These are phyloP conservation scores for Barypeithes pellucidus DNA, from an alignment of 2,888 invertebrate genomes.

Conservation along the genomic window DNA sequence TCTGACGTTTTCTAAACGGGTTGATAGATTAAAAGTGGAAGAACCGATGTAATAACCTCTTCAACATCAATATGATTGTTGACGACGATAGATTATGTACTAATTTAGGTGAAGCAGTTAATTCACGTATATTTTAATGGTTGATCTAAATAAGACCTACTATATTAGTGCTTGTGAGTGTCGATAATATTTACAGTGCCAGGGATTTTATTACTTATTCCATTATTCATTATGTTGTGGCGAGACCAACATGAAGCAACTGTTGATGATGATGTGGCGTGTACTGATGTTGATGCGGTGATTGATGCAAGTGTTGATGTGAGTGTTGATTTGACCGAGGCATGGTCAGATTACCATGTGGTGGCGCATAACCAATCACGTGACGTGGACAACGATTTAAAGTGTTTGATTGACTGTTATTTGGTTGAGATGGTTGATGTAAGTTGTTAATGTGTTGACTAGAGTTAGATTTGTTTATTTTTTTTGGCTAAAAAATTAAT, in stretches of 20 bases:
- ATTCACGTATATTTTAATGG: no score
- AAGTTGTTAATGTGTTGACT: constrained; percentile 47
- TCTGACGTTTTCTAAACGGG: no score
- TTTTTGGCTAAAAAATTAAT: constrained; percentile 28
- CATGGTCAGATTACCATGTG: constrained; percentile 43
- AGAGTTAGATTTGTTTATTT: constrained; percentile 47
- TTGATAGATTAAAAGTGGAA: no score
- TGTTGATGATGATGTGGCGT: constrained; percentile 40
- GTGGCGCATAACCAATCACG: constrained; percentile 57
- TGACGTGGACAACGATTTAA: constrained; percentile 58
- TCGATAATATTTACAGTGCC: constrained; percentile 17
- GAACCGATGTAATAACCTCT: no score
- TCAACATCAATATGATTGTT: no score
- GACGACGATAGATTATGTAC: no score
- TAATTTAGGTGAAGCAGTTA: no score
- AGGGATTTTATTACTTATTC: constrained; percentile 25
- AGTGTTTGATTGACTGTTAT: constrained; percentile 37
- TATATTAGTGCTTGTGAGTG: background rate
- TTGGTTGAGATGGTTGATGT: constrained; percentile 31
- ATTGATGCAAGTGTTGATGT: constrained; percentile 47
- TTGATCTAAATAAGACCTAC: no score
- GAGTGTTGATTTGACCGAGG: constrained; percentile 55
- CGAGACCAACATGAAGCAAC: constrained; percentile 32
- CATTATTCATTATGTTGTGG: constrained; percentile 39
- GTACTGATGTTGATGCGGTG: constrained; percentile 39